Evolutionary conservation across 2,888 invertebrate species (phyloP).

Genomic region (Bugula neritina): DNA sequence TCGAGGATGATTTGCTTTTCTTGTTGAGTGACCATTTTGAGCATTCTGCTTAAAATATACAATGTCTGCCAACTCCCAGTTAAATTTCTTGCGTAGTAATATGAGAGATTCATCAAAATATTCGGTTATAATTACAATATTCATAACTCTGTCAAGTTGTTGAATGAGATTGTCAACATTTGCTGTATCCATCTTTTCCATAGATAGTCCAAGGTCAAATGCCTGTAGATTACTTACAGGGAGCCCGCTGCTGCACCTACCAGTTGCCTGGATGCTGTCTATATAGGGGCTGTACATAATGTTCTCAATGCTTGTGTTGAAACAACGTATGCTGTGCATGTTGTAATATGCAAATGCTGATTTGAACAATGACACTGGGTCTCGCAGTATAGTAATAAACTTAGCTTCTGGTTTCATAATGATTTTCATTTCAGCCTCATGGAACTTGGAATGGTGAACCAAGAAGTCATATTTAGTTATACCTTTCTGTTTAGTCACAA

Average conservation of each 20-base stretch:
- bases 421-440: conserved; percentile 5
- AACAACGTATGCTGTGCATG: background rate
- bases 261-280: background rate
- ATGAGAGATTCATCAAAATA: conserved; percentile 22
- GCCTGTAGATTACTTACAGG: conserved; percentile 23
- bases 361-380: conserved; percentile 15
- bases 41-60: conserved; percentile 23
- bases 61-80: conserved; percentile 20
- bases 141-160: background rate
- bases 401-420: conserved; percentile 25
- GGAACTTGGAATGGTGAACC: conserved; percentile 27
- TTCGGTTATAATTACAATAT: background rate
- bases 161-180: background rate
- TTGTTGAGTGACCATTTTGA: background rate
- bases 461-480: conserved; percentile 18
- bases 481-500: conserved; percentile 12
- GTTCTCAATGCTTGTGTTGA: background rate
- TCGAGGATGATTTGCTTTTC: background rate
- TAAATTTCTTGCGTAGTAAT: background rate
- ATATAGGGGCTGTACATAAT: background rate
- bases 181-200: conserved; percentile 14
- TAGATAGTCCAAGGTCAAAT: conserved; percentile 18
- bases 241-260: background rate
- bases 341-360: conserved; percentile 28
- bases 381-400: conserved; percentile 28